phyloP scores from a whole-genome alignment of 2,888 invertebrate genomes.

The Drosophila maculinotata region DNA sequence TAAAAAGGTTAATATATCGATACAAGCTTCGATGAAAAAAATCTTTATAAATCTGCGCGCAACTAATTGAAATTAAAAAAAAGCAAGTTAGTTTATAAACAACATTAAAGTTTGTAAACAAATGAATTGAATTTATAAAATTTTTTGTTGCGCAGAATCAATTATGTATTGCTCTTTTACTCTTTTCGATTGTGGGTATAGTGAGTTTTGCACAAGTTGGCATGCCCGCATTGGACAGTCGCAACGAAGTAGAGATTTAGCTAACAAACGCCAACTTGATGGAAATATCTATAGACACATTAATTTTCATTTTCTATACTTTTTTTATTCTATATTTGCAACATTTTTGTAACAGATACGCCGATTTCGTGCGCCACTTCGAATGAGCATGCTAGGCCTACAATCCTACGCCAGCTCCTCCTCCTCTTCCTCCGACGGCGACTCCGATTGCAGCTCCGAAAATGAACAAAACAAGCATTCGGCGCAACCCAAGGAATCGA shows the following conservation, averaged over 20 bases:
- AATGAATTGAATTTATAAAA: too few species aligned
- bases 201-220: not conserved
- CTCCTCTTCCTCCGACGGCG: conserved; percentile 88
- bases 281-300: conserved; percentile 71
- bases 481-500: too few species aligned
- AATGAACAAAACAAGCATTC: conserved; percentile 56
- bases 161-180: too few species aligned
- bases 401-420: conserved; percentile 91
- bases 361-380: conserved; percentile 61
- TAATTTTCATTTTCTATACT: conserved; percentile 67
- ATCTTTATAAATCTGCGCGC: too few species aligned
- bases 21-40: too few species aligned
- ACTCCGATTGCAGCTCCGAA: conserved; percentile 89
- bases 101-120: too few species aligned
- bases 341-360: conserved; percentile 70
- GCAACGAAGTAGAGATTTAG: conserved; percentile 20
- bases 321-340: conserved; percentile 66
- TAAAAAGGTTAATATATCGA: too few species aligned
- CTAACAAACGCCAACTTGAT: conserved; percentile 48
- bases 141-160: too few species aligned
- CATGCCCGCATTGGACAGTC: conserved; percentile 25
- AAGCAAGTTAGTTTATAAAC: too few species aligned
- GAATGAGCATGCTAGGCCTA: conserved; percentile 88
- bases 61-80: too few species aligned
- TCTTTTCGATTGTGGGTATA: too few species aligned